These are phyloP conservation scores for Motacilla tschutschensis DNA, from an alignment of 2,113 vertebrate species.

Conservation along the genomic window DNA sequence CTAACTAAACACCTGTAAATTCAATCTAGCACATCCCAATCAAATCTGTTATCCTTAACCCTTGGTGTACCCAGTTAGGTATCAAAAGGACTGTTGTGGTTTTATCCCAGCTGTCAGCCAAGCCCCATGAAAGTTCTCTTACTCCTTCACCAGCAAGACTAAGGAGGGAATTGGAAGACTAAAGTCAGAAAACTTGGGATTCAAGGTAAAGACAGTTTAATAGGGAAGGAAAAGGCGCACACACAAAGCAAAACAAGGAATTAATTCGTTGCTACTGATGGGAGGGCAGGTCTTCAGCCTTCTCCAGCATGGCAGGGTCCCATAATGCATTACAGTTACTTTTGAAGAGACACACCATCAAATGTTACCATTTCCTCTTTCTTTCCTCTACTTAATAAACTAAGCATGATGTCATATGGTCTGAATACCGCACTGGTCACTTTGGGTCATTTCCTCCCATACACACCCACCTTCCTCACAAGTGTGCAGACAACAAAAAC, in stretches of 20 bases:
- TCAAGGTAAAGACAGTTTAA: neutral
- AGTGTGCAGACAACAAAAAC: neutral
- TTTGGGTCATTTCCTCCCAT: neutral
- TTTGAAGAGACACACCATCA: neutral
- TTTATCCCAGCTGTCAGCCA: neutral
- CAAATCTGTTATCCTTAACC: neutral
- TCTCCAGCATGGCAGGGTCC: no score
- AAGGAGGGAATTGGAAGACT: neutral
- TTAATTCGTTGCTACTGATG: rapidly evolving
- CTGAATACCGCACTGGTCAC: neutral
- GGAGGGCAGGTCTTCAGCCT: neutral
- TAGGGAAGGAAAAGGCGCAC: neutral
- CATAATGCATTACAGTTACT: neutral
- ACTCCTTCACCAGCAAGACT: neutral
- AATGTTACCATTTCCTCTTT: neutral
- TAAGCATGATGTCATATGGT: neutral
- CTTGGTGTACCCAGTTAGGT: neutral
- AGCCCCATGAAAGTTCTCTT: neutral
- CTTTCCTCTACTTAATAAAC: neutral
- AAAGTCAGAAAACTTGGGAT: neutral
- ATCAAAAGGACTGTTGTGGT: neutral
- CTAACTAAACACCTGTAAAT: neutral
- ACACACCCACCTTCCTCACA: neutral
- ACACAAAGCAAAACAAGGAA: neutral
- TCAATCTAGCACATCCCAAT: neutral